Base-by-base conservation (phyloP, 2,888 invertebrate genomes). In the Caenorhabditis imperialis region DNA sequence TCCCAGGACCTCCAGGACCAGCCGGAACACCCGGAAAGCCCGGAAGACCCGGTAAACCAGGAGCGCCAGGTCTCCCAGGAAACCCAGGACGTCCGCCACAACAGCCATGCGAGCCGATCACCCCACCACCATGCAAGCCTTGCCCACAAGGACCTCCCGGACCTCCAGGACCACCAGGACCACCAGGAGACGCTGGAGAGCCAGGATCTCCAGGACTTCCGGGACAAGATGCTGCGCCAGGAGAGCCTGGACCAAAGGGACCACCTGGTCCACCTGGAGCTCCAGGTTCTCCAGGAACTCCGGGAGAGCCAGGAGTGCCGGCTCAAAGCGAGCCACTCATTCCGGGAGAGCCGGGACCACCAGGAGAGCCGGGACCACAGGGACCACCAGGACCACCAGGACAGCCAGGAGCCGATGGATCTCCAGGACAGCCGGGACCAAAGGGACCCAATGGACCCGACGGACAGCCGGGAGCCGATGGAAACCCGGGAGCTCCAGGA, bases 181-280 rank as follows among this genome's bases (percentile, higher is more conserved):
- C 75, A 48, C 63, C 70, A 7, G 79, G 79, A 78, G 60, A 53
- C 37, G 61, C 79, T 30, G 80, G 81, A 58, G 70, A 74, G 37
- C 79, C 77, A 54, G 81, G 81, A 51, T 62, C 73, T 35, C 82
- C 82, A 35, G 81, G 81, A 44, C 70, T 60, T 20, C 78, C 78
- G 1, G 85, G 85, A 73, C 76, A 78, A 51, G 78, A 78, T 35
- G 79, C 77, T 14, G 70, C 72, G 5, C 81, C 82, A 57, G 84
- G 83, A 65, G 79, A 81, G 50, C 83, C 83, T n/a, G 83, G 83
- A 67, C 82, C 82, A 12, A 82, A 82, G 74, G 84, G 84, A 75
- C 84, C 84, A 6, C 74, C 81, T 53, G 83, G 82, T 63, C 61
- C 67, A 38, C 73, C 78, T 10, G 83, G 84, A 65, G 78, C 78